Percentiles rank a stretch among this genome's conserved stretches.
Conservation (phyloP, 2,797 vertebrate genomes). For the Tolypeutes matacus region DNA sequence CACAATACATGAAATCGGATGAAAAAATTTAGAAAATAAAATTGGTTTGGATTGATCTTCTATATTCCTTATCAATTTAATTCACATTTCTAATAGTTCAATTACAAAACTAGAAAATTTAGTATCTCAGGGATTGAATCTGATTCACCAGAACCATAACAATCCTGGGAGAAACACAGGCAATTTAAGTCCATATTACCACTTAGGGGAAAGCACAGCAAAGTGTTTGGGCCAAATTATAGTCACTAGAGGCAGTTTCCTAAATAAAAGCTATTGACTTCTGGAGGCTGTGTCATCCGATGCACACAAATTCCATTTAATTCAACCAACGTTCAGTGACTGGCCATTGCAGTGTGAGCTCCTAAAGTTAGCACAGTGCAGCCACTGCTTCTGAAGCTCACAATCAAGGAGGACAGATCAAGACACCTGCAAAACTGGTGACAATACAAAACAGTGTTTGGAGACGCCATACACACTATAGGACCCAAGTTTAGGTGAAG, state of each 20-base stretch:
- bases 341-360: too few relatives aligned
- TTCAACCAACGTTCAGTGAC: background rate
- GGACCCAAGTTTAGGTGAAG: background rate
- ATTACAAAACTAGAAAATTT: conserved; percentile 39
- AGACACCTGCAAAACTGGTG: background rate
- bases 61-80: background rate
- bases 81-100: conserved; percentile 47
- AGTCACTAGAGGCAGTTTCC: background rate
- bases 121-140: conserved; percentile 3
- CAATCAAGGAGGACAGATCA: background rate
- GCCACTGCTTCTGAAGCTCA: background rate
- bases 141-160: background rate
- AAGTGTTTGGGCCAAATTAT: background rate
- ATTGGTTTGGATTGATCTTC: background rate
- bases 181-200: background rate
- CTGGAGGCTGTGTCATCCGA: background rate
- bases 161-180: background rate
- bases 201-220: background rate
- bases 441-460: background rate
- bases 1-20: conserved; percentile 45
- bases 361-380: background rate
- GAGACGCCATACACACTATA: background rate
- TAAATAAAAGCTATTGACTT: background rate
- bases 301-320: background rate
- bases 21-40: conserved; percentile 50